A percentile compares a stretch with the other conserved stretches of the same genome.
Conservation (phyloP, 2,797 vertebrate genomes). For the Ceryle rudis region DNA sequence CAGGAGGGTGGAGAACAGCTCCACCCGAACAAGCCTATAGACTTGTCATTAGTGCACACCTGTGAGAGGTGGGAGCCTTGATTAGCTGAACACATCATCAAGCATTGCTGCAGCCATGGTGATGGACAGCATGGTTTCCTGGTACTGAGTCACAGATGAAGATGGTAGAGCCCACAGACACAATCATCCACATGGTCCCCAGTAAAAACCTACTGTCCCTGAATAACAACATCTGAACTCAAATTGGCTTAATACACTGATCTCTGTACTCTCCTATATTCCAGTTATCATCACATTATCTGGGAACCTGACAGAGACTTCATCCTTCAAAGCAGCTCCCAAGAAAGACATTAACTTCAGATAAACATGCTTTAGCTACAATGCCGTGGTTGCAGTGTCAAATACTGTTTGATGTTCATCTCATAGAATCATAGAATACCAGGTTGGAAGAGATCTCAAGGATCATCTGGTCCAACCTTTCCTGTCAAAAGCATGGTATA, state of each 20-base stretch:
- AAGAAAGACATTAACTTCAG: fast-evolving
- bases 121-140: background rate
- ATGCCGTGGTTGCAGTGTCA: fast-evolving
- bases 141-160: background rate
- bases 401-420: background rate
- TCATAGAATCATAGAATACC: background rate
- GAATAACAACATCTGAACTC: background rate
- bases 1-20: slow-evolving; percentile 50
- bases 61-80: background rate
- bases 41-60: slow-evolving; percentile 1
- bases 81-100: background rate
- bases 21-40: slow-evolving; percentile 38
- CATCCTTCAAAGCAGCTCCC: background rate
- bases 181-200: background rate
- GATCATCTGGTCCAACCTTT: background rate
- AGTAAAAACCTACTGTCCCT: background rate
- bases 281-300: background rate
- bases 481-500: too few relatives aligned
- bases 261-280: fast-evolving
- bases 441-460: background rate
- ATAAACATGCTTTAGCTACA: background rate
- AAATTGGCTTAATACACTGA: background rate
- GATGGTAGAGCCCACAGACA: background rate
- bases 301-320: background rate
- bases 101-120: background rate